Evolutionary conservation across 2,888 invertebrate genomes (phyloP).

Genomic region (Spatulosminthurus flaviceps): DNA sequence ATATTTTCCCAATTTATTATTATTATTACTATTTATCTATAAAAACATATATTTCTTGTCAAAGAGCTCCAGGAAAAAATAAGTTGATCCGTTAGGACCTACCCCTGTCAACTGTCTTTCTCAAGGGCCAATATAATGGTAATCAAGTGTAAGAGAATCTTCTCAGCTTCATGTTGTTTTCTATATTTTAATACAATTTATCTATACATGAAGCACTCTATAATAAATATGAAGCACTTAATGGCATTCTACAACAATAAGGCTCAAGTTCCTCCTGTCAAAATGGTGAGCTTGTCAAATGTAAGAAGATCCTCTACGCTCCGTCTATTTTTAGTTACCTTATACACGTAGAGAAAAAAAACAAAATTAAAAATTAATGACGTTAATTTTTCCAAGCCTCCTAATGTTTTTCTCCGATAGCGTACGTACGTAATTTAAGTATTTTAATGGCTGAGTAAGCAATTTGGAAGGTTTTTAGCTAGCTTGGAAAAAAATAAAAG

Average conservation of each 20-base stretch:
- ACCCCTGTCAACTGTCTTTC: background rate
- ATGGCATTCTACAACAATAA: background rate
- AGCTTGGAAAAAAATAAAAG: background rate
- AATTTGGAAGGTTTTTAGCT: too few relatives aligned
- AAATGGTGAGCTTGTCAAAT: background rate
- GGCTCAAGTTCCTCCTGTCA: slow-evolving; percentile 13
- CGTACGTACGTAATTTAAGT: too few relatives aligned
- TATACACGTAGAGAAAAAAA: too few relatives aligned
- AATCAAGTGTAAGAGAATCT: background rate
- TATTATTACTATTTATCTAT: too few relatives aligned
- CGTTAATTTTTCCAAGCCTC: too few relatives aligned
- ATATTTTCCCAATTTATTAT: too few relatives aligned
- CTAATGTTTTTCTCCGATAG: too few relatives aligned
- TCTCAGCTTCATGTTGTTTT: background rate
- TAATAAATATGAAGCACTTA: slow-evolving; percentile 1
- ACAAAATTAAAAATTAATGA: too few relatives aligned
- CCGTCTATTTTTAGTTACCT: too few relatives aligned
- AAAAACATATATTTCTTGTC: too few relatives aligned
- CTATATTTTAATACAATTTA: background rate
- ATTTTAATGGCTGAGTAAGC: background rate
- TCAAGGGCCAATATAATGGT: background rate
- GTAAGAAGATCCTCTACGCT: background rate
- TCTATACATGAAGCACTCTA: background rate
- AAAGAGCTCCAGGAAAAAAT: background rate
- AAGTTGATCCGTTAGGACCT: background rate